Conservation (phyloP, 1,140 invertebrate genomes). For the Metopolophium dirhodum region DNA sequence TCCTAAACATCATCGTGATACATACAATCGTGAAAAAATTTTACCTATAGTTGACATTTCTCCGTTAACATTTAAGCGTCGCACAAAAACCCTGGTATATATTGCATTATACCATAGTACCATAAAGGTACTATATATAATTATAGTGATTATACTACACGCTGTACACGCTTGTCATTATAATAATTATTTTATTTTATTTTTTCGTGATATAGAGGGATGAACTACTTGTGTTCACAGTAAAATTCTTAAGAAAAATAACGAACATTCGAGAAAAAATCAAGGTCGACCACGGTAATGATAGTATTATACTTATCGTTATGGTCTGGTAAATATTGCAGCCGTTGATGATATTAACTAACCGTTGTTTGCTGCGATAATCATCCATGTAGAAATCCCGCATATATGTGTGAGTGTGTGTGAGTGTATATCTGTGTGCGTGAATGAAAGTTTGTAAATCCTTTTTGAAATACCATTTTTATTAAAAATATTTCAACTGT, state of each 20-base stretch:
- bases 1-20: too few species aligned
- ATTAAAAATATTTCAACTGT: slow-evolving; percentile 15
- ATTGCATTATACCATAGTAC: neutral
- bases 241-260: neutral
- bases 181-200: neutral
- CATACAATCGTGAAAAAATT: too few species aligned
- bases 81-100: neutral
- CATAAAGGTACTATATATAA: neutral
- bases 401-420: neutral
- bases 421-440: too few species aligned
- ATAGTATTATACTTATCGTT: slow-evolving; percentile 1
- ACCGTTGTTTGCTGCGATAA: slow-evolving; percentile 8
- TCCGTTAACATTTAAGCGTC: too few species aligned
- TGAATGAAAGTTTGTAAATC: neutral
- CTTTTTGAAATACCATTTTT: slow-evolving; percentile 11
- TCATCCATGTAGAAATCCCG: slow-evolving; percentile 20
- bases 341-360: slow-evolving; percentile 27
- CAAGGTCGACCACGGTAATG: neutral
- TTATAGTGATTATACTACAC: neutral
- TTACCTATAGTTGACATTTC: neutral
- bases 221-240: neutral
- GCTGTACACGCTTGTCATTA: neutral
- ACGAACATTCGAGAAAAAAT: neutral
- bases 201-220: neutral
- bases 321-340: neutral